Evolutionary conservation across 2,797 vertebrate genomes (phyloP).

Genomic region (Ispidina picta): DNA sequence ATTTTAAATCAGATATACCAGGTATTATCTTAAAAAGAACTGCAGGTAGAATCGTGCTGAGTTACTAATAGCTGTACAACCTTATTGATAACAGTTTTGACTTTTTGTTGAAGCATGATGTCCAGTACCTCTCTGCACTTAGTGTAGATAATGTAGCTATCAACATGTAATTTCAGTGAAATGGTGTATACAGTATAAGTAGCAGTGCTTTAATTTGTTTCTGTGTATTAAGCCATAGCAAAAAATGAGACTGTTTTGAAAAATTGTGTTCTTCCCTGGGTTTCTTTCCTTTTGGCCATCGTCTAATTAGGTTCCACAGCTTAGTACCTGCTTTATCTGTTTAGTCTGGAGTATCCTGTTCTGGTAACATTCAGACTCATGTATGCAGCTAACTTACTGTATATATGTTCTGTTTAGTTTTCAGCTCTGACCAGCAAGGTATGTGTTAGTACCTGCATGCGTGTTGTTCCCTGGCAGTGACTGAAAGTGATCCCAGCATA

Average conservation of each 20-base stretch:
- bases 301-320: background rate
- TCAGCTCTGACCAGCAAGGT: slow-evolving; percentile 32
- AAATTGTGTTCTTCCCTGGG: background rate
- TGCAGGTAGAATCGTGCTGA: slow-evolving; percentile 75
- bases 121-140: slow-evolving; percentile 93
- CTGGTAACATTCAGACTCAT: slow-evolving; percentile 43
- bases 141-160: slow-evolving; percentile 92
- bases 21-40: slow-evolving; percentile 76
- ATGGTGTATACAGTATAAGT: slow-evolving; percentile 77
- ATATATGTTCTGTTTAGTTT: slow-evolving; percentile 65
- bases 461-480: slow-evolving; percentile 31
- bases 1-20: slow-evolving; percentile 68
- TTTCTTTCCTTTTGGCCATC: slow-evolving; percentile 20
- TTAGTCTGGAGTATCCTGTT: slow-evolving; percentile 16
- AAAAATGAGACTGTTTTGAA: slow-evolving; percentile 56
- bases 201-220: slow-evolving; percentile 80
- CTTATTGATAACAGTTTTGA: slow-evolving; percentile 79
- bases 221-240: slow-evolving; percentile 82
- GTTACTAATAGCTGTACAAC: slow-evolving; percentile 77
- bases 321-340: slow-evolving; percentile 43
- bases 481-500: slow-evolving; percentile 16
- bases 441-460: slow-evolving; percentile 12
- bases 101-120: slow-evolving; percentile 89
- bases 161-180: slow-evolving; percentile 82
- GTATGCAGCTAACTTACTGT: slow-evolving; percentile 51